Base-by-base conservation (phyloP, 1,140 invertebrate species). In the Pomacea maculata region DNA sequence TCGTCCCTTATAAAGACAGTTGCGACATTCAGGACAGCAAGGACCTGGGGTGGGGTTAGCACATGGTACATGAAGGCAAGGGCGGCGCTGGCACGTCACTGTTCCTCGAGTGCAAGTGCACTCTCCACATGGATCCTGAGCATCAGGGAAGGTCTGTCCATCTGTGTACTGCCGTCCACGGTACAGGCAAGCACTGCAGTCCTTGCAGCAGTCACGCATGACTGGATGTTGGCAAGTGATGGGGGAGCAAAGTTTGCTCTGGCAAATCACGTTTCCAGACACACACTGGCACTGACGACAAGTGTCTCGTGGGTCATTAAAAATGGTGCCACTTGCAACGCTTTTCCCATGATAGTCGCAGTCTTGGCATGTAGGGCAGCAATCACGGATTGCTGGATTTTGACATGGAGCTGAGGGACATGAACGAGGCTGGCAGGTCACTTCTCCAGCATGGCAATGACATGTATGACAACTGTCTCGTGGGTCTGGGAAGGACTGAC, bases 321-420 rank as follows among this genome's bases (percentile, higher is more conserved):
- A 82, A 78, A 78, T 78, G 57, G 45, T 57, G 12, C 77, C 77
- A 52, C 52, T 78, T 19, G 34, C 54, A 6, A 71, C 64, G 4
- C 25, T 78, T 34, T 75, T 80, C 34, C 84, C 82, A 21, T 82
- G 71, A 75, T 86, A 87, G n/a, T 80, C 67, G 82, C 88, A 90
- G 14, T 85, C 84, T 14, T 82, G 71, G 83, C 89, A 90, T 3
- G 83, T 83, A 1, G 86, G 88, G 79, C 89, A 90, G 79, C 89
- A 90, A 55, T 82, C 82, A 3, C 63, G 75, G 19, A 76, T 67
- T 25, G 80, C 82, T 29, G 89, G 88, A 79, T 89, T 83, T 55
- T 78, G 79, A 81, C 88, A 89, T 19, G 78, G 45, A 8, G 86
- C 82, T 54, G 79, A 68, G 17, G 86, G 83, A 81, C 89, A 90